Evolutionary conservation across 1,140 invertebrate genomes (phyloP).

Genomic region (Orussus abietinus): DNA sequence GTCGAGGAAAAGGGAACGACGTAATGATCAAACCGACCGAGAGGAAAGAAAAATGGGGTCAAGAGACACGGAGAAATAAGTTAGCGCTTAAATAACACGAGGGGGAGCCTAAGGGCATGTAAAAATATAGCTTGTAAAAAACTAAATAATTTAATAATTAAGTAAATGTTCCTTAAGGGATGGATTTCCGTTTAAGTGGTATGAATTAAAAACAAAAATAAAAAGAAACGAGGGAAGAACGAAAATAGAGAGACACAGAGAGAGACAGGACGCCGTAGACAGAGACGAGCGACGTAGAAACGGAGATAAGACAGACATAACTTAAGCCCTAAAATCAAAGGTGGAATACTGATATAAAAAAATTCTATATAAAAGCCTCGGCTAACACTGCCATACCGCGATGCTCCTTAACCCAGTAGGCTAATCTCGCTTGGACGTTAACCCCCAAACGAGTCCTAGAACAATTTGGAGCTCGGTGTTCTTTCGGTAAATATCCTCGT

Average conservation of each 20-base stretch:
- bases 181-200: slow-evolving; percentile 31
- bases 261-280: no score
- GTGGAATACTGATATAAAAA: slow-evolving; percentile 49
- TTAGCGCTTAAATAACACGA: slow-evolving; percentile 41
- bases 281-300: no score
- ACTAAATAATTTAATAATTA: slow-evolving; percentile 48
- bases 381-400: slow-evolving; percentile 38
- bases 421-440: no score
- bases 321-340: slow-evolving; percentile 47
- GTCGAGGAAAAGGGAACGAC: not conserved
- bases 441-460: no score
- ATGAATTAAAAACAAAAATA: slow-evolving; percentile 24
- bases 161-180: slow-evolving; percentile 32
- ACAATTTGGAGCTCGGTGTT: no score
- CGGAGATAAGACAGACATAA: slow-evolving; percentile 22
- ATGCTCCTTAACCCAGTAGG: no score
- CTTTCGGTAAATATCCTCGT: no score
- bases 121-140: slow-evolving; percentile 25
- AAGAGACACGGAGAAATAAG: slow-evolving; percentile 26
- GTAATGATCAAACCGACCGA: not conserved
- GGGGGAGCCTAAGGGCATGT: not conserved
- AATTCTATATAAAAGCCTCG: slow-evolving; percentile 42
- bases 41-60: not conserved
- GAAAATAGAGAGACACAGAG: no score
- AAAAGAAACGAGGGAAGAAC: not conserved